Conservation (phyloP, 2,797 vertebrate species). For the Dromococcyx pavoninus region DNA sequence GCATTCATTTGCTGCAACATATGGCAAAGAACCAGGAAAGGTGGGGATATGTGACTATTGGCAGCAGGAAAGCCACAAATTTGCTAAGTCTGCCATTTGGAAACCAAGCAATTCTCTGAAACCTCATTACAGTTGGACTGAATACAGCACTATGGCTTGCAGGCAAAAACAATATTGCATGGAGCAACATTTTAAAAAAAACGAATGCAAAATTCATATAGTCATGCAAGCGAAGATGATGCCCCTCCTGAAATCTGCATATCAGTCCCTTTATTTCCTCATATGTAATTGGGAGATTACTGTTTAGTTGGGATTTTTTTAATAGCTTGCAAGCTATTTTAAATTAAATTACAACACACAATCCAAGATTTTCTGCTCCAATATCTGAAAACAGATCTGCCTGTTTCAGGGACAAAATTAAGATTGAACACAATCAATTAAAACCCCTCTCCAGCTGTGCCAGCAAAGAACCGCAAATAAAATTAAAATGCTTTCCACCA, state of each 20-base stretch:
- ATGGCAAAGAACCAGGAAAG: background rate
- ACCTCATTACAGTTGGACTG: constrained; percentile 57
- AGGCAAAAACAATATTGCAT: constrained; percentile 57
- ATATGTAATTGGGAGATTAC: background rate
- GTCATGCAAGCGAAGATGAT: background rate
- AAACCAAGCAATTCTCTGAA: constrained; percentile 62
- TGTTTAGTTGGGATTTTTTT: constrained; percentile 10
- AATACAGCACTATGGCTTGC: constrained; percentile 42
- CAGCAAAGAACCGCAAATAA: constrained; percentile 27
- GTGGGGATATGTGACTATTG: constrained; percentile 18
- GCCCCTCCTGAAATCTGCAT: background rate
- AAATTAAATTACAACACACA: background rate
- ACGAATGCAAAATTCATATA: constrained; percentile 29
- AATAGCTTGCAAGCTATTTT: constrained; percentile 32
- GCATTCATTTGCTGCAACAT: background rate
- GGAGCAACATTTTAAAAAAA: constrained; percentile 17
- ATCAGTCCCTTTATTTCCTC: background rate
- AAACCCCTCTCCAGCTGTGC: background rate
- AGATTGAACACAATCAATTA: constrained; percentile 18
- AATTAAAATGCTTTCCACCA: background rate
- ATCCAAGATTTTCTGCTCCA: background rate
- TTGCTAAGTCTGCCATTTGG: constrained; percentile 62
- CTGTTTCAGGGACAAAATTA: constrained; percentile 23
- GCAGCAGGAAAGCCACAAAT: constrained; percentile 50
- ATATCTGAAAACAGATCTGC: constrained; percentile 4